Base-by-base conservation (phyloP, 2,888 invertebrate genomes). In the Sminthurides aquaticus region DNA sequence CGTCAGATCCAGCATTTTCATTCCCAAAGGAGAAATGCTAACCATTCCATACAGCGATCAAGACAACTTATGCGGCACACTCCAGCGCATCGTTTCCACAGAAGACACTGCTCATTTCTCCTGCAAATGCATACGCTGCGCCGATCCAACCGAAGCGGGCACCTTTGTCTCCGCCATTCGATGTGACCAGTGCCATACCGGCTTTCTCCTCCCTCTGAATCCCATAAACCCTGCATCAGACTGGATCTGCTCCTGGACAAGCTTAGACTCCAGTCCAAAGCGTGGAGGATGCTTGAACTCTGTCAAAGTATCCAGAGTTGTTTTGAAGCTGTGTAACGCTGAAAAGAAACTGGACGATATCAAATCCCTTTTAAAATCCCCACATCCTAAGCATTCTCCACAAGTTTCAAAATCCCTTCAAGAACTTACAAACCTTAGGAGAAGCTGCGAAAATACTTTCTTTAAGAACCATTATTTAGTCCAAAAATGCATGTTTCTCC, bases 61-160 rank as follows among this genome's bases (percentile, higher is more conserved):
- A 24, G 69, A 69, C 43, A 71, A 67, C 26, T 54, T 67, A 59
- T 67, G 49, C 49, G 72, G 72, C n/a, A 72, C 72, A 24, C 62
- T 70, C 11, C 69, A 69, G n/a, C 57, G 72, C 15, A 57, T 68
- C n/a, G 64, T 70, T 29, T 64, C 68, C 18, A 68, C 66, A 1
- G 70, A 72, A 60, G 70, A 72, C 43, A 66, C 69, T 22, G 72
- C 69, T 28, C 70, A 70, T 60, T 70, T 70, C 54, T 28, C 49
- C 2, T 72, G 72, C 49, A 59, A 59, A 22, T 72, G 72, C 59
- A 18, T n/a, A 11, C 58, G 72, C 11, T 72, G 72, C 49, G 48
- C 57, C 18, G 70, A 70, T 56, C 68, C 68, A 1, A 69, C 70
- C n/a, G 72, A 72, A 52, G 25, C 65, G 2, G 60, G 57, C 5